These are phyloP conservation scores for Corythoichthys haematopterus DNA, from an alignment of 2,113 vertebrate species.

Conservation along the genomic window DNA sequence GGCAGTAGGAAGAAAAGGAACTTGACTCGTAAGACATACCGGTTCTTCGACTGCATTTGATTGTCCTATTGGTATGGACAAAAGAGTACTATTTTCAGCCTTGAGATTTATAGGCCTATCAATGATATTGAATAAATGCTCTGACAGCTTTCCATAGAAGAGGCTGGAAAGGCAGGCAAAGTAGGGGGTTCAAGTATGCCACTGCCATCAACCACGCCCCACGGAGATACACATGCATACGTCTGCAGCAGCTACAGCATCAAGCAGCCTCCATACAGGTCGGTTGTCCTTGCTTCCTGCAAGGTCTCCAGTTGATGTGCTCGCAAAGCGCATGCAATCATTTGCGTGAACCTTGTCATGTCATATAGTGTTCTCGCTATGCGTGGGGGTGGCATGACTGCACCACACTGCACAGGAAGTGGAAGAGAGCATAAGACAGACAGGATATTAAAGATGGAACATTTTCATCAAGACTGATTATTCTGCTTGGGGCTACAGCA, in stretches of 20 bases:
- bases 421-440: neutral
- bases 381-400: neutral
- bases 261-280: conserved; percentile 34
- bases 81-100: neutral
- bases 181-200: conserved; percentile 28
- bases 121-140: neutral
- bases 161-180: conserved; percentile 31
- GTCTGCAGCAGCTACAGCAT: conserved; percentile 40
- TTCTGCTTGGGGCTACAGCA: neutral
- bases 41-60: too few species aligned
- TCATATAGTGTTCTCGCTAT: neutral
- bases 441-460: neutral
- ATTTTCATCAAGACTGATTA: neutral
- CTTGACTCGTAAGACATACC: too few species aligned
- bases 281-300: conserved; percentile 32
- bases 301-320: neutral
- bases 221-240: conserved; percentile 33
- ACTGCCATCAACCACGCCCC: conserved; percentile 63
- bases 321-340: neutral
- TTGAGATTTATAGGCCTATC: neutral
- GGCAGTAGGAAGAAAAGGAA: too few species aligned
- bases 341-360: conserved; percentile 3
- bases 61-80: too few species aligned
- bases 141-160: neutral
- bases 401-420: conserved; percentile 5